These are phyloP conservation scores for Piaya cayana DNA, from an alignment of 2,113 vertebrate species.

Conservation along the genomic window DNA sequence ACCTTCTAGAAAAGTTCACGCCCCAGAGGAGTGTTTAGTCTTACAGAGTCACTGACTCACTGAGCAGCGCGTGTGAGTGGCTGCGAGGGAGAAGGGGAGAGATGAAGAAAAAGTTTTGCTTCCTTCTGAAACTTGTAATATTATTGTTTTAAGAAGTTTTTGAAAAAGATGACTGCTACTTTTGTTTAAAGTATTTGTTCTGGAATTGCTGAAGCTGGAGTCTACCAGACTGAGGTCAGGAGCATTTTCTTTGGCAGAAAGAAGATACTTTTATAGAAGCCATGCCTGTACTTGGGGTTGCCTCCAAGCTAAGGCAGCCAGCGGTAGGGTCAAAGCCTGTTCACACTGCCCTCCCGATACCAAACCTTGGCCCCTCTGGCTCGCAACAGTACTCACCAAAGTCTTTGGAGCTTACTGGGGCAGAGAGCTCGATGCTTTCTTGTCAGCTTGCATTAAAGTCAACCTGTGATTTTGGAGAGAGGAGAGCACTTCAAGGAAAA, in stretches of 20 bases:
- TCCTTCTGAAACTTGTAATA: slow-evolving; percentile 53
- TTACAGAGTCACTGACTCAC: slow-evolving; percentile 77
- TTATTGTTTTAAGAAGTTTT: slow-evolving; percentile 49
- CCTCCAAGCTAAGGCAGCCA: slow-evolving; percentile 91
- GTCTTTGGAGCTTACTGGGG: slow-evolving; percentile 78
- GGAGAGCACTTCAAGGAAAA: slow-evolving; percentile 73
- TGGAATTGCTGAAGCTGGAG: slow-evolving; percentile 77
- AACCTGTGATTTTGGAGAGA: slow-evolving; percentile 81
- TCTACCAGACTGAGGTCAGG: slow-evolving; percentile 78
- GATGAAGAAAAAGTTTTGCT: slow-evolving; percentile 65
- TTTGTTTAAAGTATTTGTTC: slow-evolving; percentile 76
- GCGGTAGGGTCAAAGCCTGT: slow-evolving; percentile 87
- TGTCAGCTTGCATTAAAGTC: slow-evolving; percentile 88
- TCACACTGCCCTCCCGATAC: slow-evolving; percentile 89
- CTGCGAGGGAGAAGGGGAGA: slow-evolving; percentile 66
- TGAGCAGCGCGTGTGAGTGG: slow-evolving; percentile 68
- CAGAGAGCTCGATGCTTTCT: slow-evolving; percentile 75
- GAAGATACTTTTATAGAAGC: slow-evolving; percentile 78
- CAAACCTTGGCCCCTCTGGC: slow-evolving; percentile 77
- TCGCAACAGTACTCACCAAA: slow-evolving; percentile 79
- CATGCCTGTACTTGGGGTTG: slow-evolving; percentile 96
- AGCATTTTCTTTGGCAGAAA: slow-evolving; percentile 81
- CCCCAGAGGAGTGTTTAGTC: slow-evolving; percentile 85
- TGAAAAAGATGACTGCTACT: slow-evolving; percentile 72
- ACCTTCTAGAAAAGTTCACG: slow-evolving; percentile 84